Conservation (phyloP, 2,113 vertebrate species). For the Sorex fumeus region DNA sequence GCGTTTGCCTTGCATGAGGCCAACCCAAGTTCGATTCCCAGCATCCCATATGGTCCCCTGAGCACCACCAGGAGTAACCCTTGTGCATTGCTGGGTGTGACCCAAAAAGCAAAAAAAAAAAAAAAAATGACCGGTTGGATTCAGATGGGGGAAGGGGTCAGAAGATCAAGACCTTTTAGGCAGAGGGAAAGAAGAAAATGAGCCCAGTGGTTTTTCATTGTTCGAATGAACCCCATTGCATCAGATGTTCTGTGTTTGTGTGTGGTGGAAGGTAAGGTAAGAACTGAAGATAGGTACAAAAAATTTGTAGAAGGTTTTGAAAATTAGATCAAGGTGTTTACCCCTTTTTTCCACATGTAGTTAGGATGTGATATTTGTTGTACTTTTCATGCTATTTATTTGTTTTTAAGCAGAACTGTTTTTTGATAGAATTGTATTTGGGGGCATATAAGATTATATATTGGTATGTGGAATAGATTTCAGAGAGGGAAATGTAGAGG, state of each 20-base stretch:
- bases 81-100: no score
- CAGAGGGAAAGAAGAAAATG: slow-evolving; percentile 11
- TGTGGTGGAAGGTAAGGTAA: background rate
- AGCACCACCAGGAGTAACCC: no score
- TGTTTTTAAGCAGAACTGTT: slow-evolving; percentile 31
- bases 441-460: slow-evolving; percentile 29
- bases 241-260: background rate
- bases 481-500: background rate
- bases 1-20: no score
- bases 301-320: slow-evolving; percentile 51
- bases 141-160: background rate
- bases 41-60: no score
- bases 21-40: no score
- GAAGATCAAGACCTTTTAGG: background rate
- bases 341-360: background rate
- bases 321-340: slow-evolving; percentile 52
- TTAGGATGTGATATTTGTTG: slow-evolving; percentile 8
- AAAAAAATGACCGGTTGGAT: slow-evolving; percentile 57
- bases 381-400: background rate
- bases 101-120: no score
- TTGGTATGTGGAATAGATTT: slow-evolving; percentile 22
- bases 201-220: background rate
- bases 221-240: background rate
- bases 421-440: slow-evolving; percentile 57
- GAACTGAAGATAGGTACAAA: slow-evolving; percentile 5